A percentile compares a stretch with the other conserved stretches of the same genome.
Evolutionary conservation across 35 echinoderm and acorn worm species (phyloP).

Genomic region (Eucidaris tribuloides): DNA sequence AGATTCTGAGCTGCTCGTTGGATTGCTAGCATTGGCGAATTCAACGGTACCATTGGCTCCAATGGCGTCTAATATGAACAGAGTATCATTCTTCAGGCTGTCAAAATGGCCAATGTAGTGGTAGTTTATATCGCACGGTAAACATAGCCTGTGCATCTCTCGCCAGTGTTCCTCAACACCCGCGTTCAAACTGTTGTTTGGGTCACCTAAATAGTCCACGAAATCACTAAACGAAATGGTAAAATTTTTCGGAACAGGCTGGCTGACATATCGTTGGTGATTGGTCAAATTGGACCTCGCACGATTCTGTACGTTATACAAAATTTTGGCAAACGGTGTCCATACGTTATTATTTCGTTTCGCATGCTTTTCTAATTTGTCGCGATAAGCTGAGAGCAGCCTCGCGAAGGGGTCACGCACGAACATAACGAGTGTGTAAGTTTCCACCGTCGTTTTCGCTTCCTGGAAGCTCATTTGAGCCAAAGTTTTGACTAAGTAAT

Average conservation of each 20-base stretch:
- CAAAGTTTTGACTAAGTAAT: not conserved
- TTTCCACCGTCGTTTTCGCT: slow-evolving; percentile 13
- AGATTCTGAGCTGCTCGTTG: not conserved
- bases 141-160: slow-evolving; percentile 20
- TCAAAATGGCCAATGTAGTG: slow-evolving; percentile 55
- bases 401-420: slow-evolving; percentile 46
- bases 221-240: slow-evolving; percentile 15
- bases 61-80: slow-evolving; percentile 10
- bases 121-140: slow-evolving; percentile 52
- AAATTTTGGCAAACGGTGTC: not conserved
- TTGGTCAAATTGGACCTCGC: not conserved
- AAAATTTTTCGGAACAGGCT: not conserved
- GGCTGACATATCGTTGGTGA: not conserved
- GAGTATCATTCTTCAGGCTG: no score
- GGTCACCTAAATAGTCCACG: no score
- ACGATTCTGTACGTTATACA: not conserved
- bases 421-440: slow-evolving; percentile 49
- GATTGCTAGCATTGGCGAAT: not conserved
- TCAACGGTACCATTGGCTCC: not conserved
- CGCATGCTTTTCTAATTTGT: slow-evolving; percentile 25
- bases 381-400: slow-evolving; percentile 46
- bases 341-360: no score
- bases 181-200: not conserved
- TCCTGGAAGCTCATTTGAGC: not conserved
- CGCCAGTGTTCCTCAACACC: no score